Base-by-base conservation (phyloP, 2,797 vertebrate species). In the Sylvia borin region DNA sequence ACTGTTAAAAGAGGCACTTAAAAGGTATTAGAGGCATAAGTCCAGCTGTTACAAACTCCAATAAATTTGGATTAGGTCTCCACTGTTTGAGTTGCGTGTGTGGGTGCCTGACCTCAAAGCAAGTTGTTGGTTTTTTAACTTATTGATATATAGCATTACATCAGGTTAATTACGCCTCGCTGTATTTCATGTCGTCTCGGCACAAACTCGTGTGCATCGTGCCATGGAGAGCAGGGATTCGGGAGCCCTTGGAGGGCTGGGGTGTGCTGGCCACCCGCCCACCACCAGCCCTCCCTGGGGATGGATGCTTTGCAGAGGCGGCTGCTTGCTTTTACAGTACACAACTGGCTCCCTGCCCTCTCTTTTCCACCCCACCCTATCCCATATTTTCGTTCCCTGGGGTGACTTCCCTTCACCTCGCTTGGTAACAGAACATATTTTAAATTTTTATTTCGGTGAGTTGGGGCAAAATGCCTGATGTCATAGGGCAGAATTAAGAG, bases 11-110 rank as follows among this genome's bases (percentile, higher is more conserved):
- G 94, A 95, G 95, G 95, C 94, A 95, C 97, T 97, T 97, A 96
- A 96, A 97, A 97, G 92, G 94, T 95, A 96, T 97, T 97, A 97
- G 91, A 95, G 91, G 92, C 78, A 95, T 95, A 97, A 97, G 96
- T 93, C 97, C 97, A 97, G 97, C 97, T 97, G 97, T 96, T 97
- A 94, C 90, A 90, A 96, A 96, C 93, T 79, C 92, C 93, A 96
- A 93, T 97, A 97, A 96, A 97, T 96, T 97, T 96, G 96, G 97
- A 96, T 97, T 97, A 97, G 92, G 94, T 96, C 90, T 97, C 95
- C 86, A 92, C 91, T 96, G 92, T 97, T 97, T 97, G 96, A 97
- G 93, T 97, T 95, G 90, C 0, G 22, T 95, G 95, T 95, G 95
- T 94, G 94, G 94, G 97, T 97, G 94, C 96, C 90, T 97, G 97